phyloP scores from a whole-genome alignment of 1,140 invertebrate species.

The Calephelis virginiensis region DNA sequence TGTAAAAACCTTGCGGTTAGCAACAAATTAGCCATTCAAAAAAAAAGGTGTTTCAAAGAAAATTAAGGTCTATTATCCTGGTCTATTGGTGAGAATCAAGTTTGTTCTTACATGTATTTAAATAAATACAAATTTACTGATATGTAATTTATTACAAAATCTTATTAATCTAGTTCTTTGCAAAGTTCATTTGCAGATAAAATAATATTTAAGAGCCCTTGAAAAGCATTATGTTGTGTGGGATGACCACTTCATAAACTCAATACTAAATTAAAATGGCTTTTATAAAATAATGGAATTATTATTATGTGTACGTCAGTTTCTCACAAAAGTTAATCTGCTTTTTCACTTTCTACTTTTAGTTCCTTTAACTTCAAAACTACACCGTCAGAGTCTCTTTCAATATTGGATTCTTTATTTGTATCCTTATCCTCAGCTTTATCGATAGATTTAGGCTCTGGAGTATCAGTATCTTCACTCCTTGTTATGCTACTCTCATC shows the following conservation, averaged over 20 bases:
- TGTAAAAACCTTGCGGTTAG: too few relatives aligned
- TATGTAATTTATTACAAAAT: conserved; percentile 36
- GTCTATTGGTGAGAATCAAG: too few relatives aligned
- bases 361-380: conserved; percentile 72
- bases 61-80: too few relatives aligned
- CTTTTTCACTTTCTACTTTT: conserved; percentile 66
- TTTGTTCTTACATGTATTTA: too few relatives aligned
- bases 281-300: conserved; percentile 21
- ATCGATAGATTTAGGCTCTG: conserved; percentile 56
- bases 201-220: conserved; percentile 17
- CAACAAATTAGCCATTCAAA: too few relatives aligned
- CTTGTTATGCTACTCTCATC: conserved; percentile 69
- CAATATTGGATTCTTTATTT: conserved; percentile 38
- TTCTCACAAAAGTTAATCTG: conserved; percentile 41
- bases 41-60: too few relatives aligned
- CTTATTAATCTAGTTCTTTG: conserved; percentile 26
- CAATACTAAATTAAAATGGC: conserved; percentile 19
- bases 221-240: conserved; percentile 8
- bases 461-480: conserved; percentile 70
- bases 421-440: conserved; percentile 44
- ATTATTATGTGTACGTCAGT: background rate
- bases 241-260: conserved; percentile 10
- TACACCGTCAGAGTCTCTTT: conserved; percentile 60
- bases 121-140: conserved; percentile 28
- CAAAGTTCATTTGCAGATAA: conserved; percentile 19